A percentile compares a stretch with the other conserved stretches of the same genome.
Evolutionary conservation across 2,888 invertebrate genomes (phyloP).

Genomic region (Pilophorus perplexus): DNA sequence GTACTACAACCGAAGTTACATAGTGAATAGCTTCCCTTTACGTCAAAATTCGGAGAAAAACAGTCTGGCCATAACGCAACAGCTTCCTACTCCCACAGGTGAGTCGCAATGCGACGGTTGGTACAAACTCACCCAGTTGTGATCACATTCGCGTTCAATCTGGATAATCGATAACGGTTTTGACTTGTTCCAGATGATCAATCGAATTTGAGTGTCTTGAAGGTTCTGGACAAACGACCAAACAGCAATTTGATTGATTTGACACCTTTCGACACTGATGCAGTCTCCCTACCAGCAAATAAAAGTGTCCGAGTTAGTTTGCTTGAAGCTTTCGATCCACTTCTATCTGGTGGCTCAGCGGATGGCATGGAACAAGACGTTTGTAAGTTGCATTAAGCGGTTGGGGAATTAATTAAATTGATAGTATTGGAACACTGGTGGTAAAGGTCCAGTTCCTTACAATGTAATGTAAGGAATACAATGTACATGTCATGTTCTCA

Average conservation of each 20-base stretch:
- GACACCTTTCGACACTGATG: conserved; percentile 52
- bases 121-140: too few relatives aligned
- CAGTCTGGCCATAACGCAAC: background rate
- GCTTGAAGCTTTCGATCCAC: conserved; percentile 83
- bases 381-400: conserved; percentile 12
- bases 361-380: background rate
- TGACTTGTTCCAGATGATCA: conserved; percentile 24
- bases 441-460: too few relatives aligned
- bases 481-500: too few relatives aligned
- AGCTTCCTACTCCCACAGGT: background rate
- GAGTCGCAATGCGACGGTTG: background rate
- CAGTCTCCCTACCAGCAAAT: conserved; percentile 44
- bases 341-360: conserved; percentile 54
- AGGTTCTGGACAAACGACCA: conserved; percentile 55
- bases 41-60: background rate
- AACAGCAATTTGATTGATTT: conserved; percentile 62
- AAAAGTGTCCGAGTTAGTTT: conserved; percentile 64
- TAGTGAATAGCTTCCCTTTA: conserved; percentile 5
- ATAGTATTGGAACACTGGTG: too few relatives aligned
- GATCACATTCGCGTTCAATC: too few relatives aligned
- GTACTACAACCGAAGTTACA: conserved; percentile 7
- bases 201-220: conserved; percentile 52
- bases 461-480: too few relatives aligned
- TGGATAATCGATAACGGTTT: background rate
- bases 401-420: too few relatives aligned